Conservation (phyloP, 2,888 invertebrate species). For the Pecten maximus region DNA sequence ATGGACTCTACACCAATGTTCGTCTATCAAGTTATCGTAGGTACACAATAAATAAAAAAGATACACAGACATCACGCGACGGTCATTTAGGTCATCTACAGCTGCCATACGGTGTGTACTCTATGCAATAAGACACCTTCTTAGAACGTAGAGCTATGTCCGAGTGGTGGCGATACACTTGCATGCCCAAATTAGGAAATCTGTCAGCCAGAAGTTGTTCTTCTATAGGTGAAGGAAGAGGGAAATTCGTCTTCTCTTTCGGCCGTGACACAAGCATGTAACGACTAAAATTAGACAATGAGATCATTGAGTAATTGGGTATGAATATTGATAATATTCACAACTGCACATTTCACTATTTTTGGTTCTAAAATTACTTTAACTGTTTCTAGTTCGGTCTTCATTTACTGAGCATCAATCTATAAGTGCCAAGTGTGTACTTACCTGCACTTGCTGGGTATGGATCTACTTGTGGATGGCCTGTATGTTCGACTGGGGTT, state of each 20-base stretch:
- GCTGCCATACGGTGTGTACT: constrained; percentile 48
- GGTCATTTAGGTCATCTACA: background rate
- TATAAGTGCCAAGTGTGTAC: constrained; percentile 42
- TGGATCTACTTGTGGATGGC: constrained; percentile 74
- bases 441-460: constrained; percentile 79
- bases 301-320: background rate
- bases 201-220: constrained; percentile 74
- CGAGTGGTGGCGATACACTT: constrained; percentile 61
- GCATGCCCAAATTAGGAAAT: constrained; percentile 72
- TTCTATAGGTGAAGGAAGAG: constrained; percentile 74
- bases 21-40: no score
- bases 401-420: no score
- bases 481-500: constrained; percentile 69
- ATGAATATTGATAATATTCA: no score
- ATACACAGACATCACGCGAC: background rate
- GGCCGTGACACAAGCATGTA: constrained; percentile 75
- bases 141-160: constrained; percentile 59
- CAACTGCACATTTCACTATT: no score
- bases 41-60: no score
- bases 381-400: no score
- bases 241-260: constrained; percentile 59
- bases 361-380: no score
- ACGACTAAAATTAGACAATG: constrained; percentile 66
- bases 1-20: no score
- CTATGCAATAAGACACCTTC: constrained; percentile 56